phyloP scores from a whole-genome alignment of 2,113 vertebrate species.

The Oophaga pumilio region DNA sequence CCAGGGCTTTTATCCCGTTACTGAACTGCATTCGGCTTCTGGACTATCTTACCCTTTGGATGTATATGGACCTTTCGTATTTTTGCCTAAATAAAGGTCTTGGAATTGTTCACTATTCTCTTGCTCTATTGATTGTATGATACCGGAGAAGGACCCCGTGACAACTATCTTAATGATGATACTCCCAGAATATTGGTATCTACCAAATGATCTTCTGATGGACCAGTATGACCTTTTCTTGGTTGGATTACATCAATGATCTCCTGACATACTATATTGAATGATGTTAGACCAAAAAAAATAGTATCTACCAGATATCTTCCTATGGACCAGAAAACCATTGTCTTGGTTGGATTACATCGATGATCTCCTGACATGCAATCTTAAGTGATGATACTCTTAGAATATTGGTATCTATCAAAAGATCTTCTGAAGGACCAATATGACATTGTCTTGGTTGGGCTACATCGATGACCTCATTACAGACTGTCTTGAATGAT shows the following conservation, averaged over 20 bases:
- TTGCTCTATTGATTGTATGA: too few relatives aligned
- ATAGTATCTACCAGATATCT: neutral
- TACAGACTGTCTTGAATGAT: too few relatives aligned
- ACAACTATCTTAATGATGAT: too few relatives aligned
- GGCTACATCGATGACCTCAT: neutral
- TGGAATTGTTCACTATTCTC: too few relatives aligned
- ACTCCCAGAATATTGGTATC: neutral
- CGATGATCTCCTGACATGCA: neutral
- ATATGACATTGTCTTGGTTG: neutral
- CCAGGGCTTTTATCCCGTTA: too few relatives aligned
- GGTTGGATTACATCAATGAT: neutral
- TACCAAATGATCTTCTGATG: neutral
- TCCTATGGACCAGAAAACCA: neutral
- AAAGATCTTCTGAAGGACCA: neutral
- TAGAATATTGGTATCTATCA: neutral
- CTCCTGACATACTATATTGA: neutral
- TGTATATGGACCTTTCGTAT: too few relatives aligned
- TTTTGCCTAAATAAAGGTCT: too few relatives aligned
- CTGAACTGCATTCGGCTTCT: too few relatives aligned
- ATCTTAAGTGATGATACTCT: neutral
- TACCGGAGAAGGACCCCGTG: too few relatives aligned
- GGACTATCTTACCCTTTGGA: too few relatives aligned
- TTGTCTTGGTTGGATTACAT: neutral
- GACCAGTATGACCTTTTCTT: neutral
- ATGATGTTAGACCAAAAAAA: neutral